Evolutionary conservation across 2,888 invertebrate genomes (phyloP), one percentile per base, ranked within the genome.

Genomic region (Nyleta sp.): DNA sequence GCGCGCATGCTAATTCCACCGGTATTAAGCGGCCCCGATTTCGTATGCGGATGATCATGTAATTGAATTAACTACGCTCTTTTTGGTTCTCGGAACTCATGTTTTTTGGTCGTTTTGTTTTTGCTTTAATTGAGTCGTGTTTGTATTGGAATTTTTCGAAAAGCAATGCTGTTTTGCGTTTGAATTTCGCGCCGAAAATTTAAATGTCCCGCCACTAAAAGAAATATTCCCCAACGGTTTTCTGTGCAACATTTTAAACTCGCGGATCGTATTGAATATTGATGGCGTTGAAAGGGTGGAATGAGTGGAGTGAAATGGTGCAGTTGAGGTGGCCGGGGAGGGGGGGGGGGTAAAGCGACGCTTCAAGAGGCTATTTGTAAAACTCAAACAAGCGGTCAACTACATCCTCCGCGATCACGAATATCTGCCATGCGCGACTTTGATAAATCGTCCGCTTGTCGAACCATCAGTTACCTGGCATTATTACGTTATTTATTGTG

Each of bases 401-500:
- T 68, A 28, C 22, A 57, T 42, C 20, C 64, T 53, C 22, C 33
- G 55, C 55, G 62, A 55, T 57, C 75, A 52, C 50, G 70, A 64
- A 70, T 70, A 57, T 70, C 70, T 76, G 48, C 44, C 64, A 64
- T 64, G 53, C 57, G 68, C 60, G 70, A 76, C 75, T 68, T 76
- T 76, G 75, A 76, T 76, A 70, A 70, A 76, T 76, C 64, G 57
- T 62, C 33, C 44, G 62, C 50, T 64, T 64, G 75, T 76, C 70
- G 70, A 70, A 76, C 57, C 70, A 64, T 76, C 70, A 64, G 55
- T 76, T 76, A 64, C 31, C 38, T 18, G 57, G 55, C 33, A 62
- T 76, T 76, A 70, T 76, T 70, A 64, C 75, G 64, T 70, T 70
- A 67, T 74, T 74, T 67, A 67, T 74, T 57, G 67, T 67, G 60